These are phyloP conservation scores for Phrixothrix hirtus DNA, from an alignment of 2,888 invertebrate genomes.

Conservation along the genomic window DNA sequence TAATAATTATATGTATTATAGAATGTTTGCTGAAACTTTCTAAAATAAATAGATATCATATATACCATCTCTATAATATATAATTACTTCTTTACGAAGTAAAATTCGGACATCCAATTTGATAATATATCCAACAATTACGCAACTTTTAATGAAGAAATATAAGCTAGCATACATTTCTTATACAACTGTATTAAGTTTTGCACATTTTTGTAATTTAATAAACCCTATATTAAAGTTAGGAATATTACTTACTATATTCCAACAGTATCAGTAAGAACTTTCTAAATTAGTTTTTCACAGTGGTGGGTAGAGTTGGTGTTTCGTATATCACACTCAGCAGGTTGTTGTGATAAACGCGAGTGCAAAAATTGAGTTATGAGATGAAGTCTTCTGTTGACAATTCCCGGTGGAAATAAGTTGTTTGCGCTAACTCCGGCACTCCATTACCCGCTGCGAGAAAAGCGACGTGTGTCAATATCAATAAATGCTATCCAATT, in stretches of 20 bases:
- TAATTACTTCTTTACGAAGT: too few relatives aligned
- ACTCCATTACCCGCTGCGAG: conserved; percentile 49
- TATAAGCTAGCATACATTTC: too few relatives aligned
- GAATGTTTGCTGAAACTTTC: too few relatives aligned
- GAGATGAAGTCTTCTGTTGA: conserved; percentile 55
- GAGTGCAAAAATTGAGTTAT: conserved; percentile 56
- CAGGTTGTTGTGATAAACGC: conserved; percentile 46
- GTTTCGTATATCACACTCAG: conserved; percentile 39
- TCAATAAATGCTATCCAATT: conserved; percentile 47
- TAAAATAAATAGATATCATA: too few relatives aligned
- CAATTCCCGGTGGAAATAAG: conserved; percentile 57
- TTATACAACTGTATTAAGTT: too few relatives aligned
- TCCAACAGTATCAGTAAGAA: neutral
- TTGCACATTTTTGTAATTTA: too few relatives aligned
- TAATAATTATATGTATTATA: too few relatives aligned
- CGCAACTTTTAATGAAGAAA: too few relatives aligned
- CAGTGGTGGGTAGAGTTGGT: conserved; percentile 13
- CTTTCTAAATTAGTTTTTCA: conserved; percentile 22
- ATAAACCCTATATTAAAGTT: too few relatives aligned
- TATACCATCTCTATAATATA: too few relatives aligned
- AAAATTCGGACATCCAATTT: too few relatives aligned
- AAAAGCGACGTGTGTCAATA: conserved; percentile 52
- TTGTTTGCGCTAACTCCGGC: conserved; percentile 55
- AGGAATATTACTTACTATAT: neutral
- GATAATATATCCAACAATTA: too few relatives aligned